phyloP scores from a whole-genome alignment of 2,113 vertebrate genomes.

The Grallaria varia region DNA sequence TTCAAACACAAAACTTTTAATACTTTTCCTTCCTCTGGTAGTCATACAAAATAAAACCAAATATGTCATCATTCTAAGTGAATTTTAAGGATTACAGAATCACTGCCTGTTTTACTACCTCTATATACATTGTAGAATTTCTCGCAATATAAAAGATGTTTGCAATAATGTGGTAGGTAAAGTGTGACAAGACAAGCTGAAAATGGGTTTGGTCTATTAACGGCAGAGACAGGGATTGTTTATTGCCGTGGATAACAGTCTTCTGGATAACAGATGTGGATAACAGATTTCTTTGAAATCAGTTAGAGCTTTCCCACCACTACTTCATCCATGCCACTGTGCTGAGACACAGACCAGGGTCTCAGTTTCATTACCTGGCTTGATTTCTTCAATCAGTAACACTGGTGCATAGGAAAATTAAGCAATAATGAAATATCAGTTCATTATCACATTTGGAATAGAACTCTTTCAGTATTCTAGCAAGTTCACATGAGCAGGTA shows the following conservation, averaged over 20 bases:
- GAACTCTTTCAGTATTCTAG: not conserved
- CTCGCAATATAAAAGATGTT: conserved; percentile 11
- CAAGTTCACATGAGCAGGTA: not conserved
- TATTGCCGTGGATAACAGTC: not conserved
- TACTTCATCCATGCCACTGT: not conserved
- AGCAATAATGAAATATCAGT: not conserved
- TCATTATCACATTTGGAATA: not conserved
- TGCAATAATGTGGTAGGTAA: not conserved
- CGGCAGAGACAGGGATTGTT: not conserved
- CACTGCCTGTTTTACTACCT: not conserved
- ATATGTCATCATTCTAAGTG: not conserved
- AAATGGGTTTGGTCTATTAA: not conserved
- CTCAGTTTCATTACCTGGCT: not conserved
- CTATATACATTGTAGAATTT: not conserved
- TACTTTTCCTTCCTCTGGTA: not conserved
- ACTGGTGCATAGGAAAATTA: not conserved
- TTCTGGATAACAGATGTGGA: too few species aligned
- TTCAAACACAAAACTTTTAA: not conserved
- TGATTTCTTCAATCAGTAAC: not conserved
- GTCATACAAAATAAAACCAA: conserved; percentile 12
- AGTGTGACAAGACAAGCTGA: not conserved
- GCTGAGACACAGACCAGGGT: not conserved
- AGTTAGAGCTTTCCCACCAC: not conserved
- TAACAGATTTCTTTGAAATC: not conserved
- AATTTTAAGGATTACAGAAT: conserved; percentile 13